phyloP scores from a whole-genome alignment of 2,113 vertebrate genomes.

The Protobothrops flavoviridis region DNA sequence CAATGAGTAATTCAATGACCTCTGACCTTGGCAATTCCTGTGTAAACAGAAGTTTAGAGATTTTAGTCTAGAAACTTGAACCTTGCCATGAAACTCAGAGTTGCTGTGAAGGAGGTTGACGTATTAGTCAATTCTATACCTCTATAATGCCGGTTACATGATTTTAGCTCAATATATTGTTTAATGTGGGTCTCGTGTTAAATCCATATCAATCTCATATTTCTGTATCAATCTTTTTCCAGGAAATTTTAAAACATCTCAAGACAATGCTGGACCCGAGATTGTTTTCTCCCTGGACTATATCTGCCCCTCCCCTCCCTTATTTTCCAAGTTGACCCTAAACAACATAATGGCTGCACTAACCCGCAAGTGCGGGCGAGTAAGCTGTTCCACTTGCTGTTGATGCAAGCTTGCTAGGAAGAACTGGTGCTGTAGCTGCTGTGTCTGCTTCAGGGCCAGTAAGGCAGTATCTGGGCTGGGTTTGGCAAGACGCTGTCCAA shows the following conservation, averaged over 20 bases:
- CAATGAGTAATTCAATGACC: not conserved
- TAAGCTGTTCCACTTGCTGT: conserved; percentile 74
- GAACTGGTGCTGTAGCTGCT: conserved; percentile 77
- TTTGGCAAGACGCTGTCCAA: conserved; percentile 78
- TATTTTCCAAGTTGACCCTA: not conserved
- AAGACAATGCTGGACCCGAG: not conserved
- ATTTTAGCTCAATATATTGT: not conserved
- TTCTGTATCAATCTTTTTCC: not conserved
- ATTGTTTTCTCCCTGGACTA: not conserved
- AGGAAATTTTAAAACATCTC: not conserved
- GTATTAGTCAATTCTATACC: not conserved
- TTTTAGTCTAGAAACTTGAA: not conserved
- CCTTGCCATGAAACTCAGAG: not conserved
- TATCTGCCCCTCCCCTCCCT: not conserved
- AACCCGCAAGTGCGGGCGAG: conserved; percentile 76
- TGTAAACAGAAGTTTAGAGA: not conserved
- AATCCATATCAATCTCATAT: not conserved
- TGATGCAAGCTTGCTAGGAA: conserved; percentile 78
- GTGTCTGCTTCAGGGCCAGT: conserved; percentile 76
- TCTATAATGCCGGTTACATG: not conserved
- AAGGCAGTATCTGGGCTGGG: conserved; percentile 73
- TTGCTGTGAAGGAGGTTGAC: not conserved
- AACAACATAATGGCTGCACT: accelerated
- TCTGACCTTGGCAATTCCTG: not conserved
- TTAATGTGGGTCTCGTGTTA: not conserved